These are phyloP conservation scores for Cheilosia vernalis DNA, from an alignment of 2,888 invertebrate species.

Conservation along the genomic window DNA sequence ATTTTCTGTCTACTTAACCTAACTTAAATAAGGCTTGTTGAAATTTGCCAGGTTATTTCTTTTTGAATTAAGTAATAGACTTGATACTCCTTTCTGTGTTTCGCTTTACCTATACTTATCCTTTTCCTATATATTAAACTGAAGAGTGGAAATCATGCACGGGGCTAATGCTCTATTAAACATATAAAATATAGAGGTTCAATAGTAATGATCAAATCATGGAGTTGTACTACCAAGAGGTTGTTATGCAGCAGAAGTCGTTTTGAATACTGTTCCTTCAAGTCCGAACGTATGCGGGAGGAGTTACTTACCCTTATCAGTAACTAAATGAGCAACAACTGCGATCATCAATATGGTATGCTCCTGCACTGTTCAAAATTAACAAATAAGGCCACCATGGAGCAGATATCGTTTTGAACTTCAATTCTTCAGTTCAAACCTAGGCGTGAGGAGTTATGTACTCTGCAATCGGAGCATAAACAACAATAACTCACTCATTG, in stretches of 20 bases:
- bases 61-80: not conserved
- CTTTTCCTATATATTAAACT: not conserved
- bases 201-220: not conserved
- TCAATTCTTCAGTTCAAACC: not conserved
- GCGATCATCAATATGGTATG: no score
- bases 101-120: not conserved
- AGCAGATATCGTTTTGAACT: not conserved
- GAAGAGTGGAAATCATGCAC: not conserved
- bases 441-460: not conserved
- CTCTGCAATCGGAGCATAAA: not conserved
- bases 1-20: not conserved
- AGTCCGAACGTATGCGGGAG: no score
- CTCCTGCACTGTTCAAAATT: not conserved
- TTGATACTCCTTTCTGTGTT: not conserved
- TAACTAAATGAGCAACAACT: no score
- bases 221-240: no score
- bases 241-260: no score
- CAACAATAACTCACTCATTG: no score
- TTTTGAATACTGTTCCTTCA: no score
- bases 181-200: not conserved
- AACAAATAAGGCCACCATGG: no score
- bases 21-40: not conserved
- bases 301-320: no score
- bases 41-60: not conserved
- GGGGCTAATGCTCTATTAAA: not conserved